Base-by-base conservation (phyloP, 2,113 vertebrate species). In the Platichthys stellatus region DNA sequence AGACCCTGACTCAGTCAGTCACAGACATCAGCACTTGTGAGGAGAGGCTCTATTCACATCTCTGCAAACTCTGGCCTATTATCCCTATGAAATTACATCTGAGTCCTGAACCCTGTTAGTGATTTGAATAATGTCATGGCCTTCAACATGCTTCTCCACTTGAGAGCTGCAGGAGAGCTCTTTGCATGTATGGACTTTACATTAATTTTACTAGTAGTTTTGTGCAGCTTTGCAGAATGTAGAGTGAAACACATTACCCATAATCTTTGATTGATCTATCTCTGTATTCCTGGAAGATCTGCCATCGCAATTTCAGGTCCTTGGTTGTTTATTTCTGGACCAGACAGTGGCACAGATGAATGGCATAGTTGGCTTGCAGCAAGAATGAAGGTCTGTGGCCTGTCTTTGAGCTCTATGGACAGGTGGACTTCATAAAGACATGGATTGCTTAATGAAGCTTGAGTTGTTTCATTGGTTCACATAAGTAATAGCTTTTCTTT, bases 11-110 rank as follows among this genome's bases (percentile, higher is more conserved):
- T 80, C 38, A 61, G 38, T 75, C 40, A 14, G 49, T 15, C 23
- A 0, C 21, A 67, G 51, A 79, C 62, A 28, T 84, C 76, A 75
- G 82, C 78, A 69, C 79, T 78, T 77, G 69, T 82, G 80, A 86
- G 69, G 63, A 74, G 66, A 76, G 65, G 23, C 75, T 59, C 23
- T 54, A 54, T 47, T 74, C 68, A 35, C 23, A 18, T 3, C 43
- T 28, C 53, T 17, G 31, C 62, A 69, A 13, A 72, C 65, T 64
- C 62, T 77, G 72, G 51, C 28, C 65, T 59, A 38, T 57, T 90
- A 31, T 31, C 31, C 31, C 31, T 31, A 6, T 7, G 82, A 81
- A 81, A 89, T 87, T 63, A 76, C 78, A 84, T 74, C 69, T 61
- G 20, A 56, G 61, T 62, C 70, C 58, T 62, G 31, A 13, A 61